phyloP scores from a whole-genome alignment of 1,140 invertebrate genomes.

The Sycophila sp. region DNA sequence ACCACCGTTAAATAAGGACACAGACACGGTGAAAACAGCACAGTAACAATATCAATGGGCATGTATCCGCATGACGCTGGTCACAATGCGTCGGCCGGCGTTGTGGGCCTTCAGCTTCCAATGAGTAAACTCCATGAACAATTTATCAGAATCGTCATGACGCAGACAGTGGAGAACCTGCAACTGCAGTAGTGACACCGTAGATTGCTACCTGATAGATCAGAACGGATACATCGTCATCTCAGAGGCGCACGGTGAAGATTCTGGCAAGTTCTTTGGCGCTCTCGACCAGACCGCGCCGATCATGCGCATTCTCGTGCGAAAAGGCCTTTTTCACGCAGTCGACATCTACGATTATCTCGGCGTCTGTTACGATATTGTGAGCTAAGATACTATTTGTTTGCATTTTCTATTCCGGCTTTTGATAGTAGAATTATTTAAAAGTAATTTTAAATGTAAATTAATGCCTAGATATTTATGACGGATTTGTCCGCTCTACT shows the following conservation, averaged over 20 bases:
- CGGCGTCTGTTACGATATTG: slow-evolving; percentile 73
- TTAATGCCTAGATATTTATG: no score
- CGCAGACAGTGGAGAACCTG: slow-evolving; percentile 54
- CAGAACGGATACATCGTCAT: slow-evolving; percentile 90
- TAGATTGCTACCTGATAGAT: slow-evolving; percentile 88
- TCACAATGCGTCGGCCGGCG: slow-evolving; percentile 83
- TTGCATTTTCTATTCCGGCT: not conserved
- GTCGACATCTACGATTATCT: slow-evolving; percentile 89
- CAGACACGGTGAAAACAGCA: slow-evolving; percentile 66
- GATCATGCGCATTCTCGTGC: slow-evolving; percentile 81
- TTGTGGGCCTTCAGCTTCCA: slow-evolving; percentile 86
- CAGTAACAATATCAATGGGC: slow-evolving; percentile 84
- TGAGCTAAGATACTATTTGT: slow-evolving; percentile 45
- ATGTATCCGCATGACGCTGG: slow-evolving; percentile 84
- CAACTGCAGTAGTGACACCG: slow-evolving; percentile 68
- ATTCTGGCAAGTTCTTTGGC: slow-evolving; percentile 87
- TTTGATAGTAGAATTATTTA: not conserved
- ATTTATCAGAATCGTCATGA: slow-evolving; percentile 74
- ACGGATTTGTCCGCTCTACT: no score
- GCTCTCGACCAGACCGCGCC: slow-evolving; percentile 75
- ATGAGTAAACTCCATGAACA: slow-evolving; percentile 73
- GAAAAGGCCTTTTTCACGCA: slow-evolving; percentile 78
- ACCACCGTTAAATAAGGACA: slow-evolving; percentile 67
- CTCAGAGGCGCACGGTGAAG: slow-evolving; percentile 73
- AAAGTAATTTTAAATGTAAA: no score